Base-by-base conservation (phyloP, 2,797 vertebrate species). In the Lepilemur septentrionalis region DNA sequence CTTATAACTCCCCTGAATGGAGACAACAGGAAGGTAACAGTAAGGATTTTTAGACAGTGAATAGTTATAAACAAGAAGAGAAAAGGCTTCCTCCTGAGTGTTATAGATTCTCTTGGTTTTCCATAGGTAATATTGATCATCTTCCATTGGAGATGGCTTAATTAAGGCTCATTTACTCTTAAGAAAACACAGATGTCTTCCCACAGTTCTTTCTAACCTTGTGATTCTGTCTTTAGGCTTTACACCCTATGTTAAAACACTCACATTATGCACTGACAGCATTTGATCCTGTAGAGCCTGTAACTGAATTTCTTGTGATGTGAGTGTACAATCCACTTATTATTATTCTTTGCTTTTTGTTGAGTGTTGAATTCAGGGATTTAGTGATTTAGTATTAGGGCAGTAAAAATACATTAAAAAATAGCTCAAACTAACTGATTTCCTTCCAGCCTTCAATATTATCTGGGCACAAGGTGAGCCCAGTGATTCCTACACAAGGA, bases 391-490 rank as follows among this genome's bases (percentile, higher is more conserved):
- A 32, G 22, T 32, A 59, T 69, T 52, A 85, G 30, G 52, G 46
- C 2, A 84, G 61, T 28, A 93, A 93, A 93, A 93, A 35, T 41
- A 15, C 17, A 78, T 76, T 72, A 72, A 81, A 82, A 11, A 93
- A 11, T 65, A 32, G 80, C 41, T 78, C 55, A 72, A n/a, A 41
- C 11, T 30, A 89, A 35, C 73, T 61, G 23, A 63, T 73, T 86
- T 86, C 43, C 65, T 96, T 82, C 70, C 25, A 87, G 41, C 0
- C 7, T 92, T 94, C 52, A 73, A 38, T 80, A 75, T 87, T 83
- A 86, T 93, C 78, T 87, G 30, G 50, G 73, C 35, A 82, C 75
- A 93, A 92, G 90, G 89, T 95, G 67, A 96, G n/a, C 61, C 14
- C 75, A 41, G 52, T 57, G 32, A 93, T 72, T 97, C 69, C 69